Evolutionary conservation across 2,888 invertebrate genomes (phyloP), one percentile per base, ranked within the genome.

Genomic region (Phanerotoma sp.): DNA sequence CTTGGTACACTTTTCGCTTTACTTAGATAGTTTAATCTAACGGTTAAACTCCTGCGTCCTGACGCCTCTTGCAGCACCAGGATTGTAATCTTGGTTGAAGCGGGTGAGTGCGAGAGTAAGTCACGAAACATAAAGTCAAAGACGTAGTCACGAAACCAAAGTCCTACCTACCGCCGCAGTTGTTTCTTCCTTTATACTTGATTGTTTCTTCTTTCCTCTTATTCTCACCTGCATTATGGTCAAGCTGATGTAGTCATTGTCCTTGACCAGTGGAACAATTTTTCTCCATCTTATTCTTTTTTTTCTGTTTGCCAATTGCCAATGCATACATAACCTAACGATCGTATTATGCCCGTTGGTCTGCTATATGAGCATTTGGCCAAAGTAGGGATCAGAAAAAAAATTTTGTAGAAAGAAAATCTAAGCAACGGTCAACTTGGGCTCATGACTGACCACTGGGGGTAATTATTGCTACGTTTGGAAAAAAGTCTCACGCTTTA

Each of bases 401-500:
- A 35, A 35, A 35, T 35, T n/a, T 35, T 35, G 6, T n/a, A 35
- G 13, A 35, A 35, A 13, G 35, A 35, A 35, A 35, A 7, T 4
- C 13, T 35, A 10, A 6, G 7, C 20, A 38, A 54, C 50, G 46
- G 49, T 54, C 51, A 50, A 44, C 52, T 62, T 44, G 25, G 38
- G 35, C 38, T 56, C 35, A 60, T 58, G 32, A 41, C 38, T 57
- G 69, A 68, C 73, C 70, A 62, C 67, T 66, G 71, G 72, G 59
- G 72, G 70, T 72, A 74, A 75, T 74, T 73, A 74, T 71, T 69
- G 66, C 68, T 63, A 64, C 66, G 62, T 38, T 54, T 53, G 51
- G 61, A 61, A 67, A 64, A 73, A 71, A 69, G 65, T 72, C 74
- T 74, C 75, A 75, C 74, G 74, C 68, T 75, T 68, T n/a, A n/a